Base-by-base conservation (phyloP, 2,113 vertebrate species). In the Bos javanicus region DNA sequence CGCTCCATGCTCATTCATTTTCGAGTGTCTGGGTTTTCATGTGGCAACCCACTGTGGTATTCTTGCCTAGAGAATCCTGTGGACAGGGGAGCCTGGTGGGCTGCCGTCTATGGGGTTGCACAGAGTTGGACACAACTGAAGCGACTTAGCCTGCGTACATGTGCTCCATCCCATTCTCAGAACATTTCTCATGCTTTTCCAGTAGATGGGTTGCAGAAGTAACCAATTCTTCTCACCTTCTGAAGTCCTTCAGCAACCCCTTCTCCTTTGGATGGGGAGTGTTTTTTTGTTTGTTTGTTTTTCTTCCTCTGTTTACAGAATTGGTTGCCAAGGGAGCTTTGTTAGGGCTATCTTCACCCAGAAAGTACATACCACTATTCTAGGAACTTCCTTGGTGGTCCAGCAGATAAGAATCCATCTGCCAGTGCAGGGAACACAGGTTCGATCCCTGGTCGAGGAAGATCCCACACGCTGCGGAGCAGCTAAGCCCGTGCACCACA, bases 1-100 rank as follows among this genome's bases (percentile, higher is more conserved):
- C 10, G 1, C 19, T 36, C n/a, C 0, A 1, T 1, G 5, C n/a
- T 39, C 67, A 12, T 12, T 6, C 9, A 23, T 39, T 39, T 21
- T 2, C 5, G 19, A 1, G 9, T 1, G 4, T 39, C 67, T 36
- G 67, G 19, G 5, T 23, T 71, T 36, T 36, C n/a, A 13, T 12
- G 64, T 36, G 64, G 64, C 64, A 11, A 5, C 64, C 5, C 17
- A 6, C 17, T 36, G 4, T 17, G 2, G 64, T 21, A 0, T 36
- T 71, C 64, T 36, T 36, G n/a, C n/a, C 33, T 71, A 5, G 64
- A 71, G 64, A 21, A 21, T 21, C n/a, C n/a, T 5, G n/a, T 21
- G 9, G 17, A 11, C 64, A 2, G n/a, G n/a, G 64, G n/a, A 71
- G 9, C 64, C 64, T 36, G n/a, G 17, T 11, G 17, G 64, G 64